Conservation (phyloP, 2,888 invertebrate genomes). For the Vesta saturnalis region DNA sequence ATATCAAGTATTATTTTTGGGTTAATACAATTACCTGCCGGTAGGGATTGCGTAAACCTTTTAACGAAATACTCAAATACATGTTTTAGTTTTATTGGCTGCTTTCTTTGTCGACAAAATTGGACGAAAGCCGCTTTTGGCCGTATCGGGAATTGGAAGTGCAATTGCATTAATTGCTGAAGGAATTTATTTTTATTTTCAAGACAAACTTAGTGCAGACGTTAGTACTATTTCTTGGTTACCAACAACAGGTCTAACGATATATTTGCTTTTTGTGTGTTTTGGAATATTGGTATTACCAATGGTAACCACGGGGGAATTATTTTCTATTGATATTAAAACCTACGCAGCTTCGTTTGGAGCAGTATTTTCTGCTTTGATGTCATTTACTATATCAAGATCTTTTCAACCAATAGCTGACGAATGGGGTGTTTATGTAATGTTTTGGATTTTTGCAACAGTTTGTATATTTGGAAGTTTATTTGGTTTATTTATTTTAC, state of each 20-base stretch:
- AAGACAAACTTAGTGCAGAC: conserved; percentile 60
- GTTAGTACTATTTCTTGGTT: conserved; percentile 62
- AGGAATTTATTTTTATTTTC: too few relatives aligned
- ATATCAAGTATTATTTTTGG: conserved; percentile 69
- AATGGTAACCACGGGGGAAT: conserved; percentile 70
- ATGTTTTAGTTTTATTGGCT: not conserved
- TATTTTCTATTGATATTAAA: conserved; percentile 72
- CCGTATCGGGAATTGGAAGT: conserved; percentile 66
- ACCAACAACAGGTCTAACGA: conserved; percentile 65
- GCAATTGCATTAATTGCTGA: conserved; percentile 64
- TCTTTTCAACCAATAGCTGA: conserved; percentile 68
- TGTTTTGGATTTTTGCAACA: conserved; percentile 61
- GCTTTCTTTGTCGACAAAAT: conserved; percentile 65
- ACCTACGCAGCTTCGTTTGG: conserved; percentile 66
- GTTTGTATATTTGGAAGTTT: conserved; percentile 66
- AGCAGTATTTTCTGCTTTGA: conserved; percentile 67
- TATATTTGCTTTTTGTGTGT: conserved; percentile 68
- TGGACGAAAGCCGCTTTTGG: conserved; percentile 66
- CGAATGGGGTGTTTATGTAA: conserved; percentile 61
- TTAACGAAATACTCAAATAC: too few relatives aligned
- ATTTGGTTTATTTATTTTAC: conserved; percentile 63
- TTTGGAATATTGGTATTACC: conserved; percentile 69
- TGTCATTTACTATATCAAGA: conserved; percentile 68
- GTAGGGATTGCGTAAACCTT: too few relatives aligned
- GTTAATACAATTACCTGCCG: conserved; percentile 66